Conservation (phyloP, 1,140 invertebrate species). For the Stratiolaelaps scimitus region DNA sequence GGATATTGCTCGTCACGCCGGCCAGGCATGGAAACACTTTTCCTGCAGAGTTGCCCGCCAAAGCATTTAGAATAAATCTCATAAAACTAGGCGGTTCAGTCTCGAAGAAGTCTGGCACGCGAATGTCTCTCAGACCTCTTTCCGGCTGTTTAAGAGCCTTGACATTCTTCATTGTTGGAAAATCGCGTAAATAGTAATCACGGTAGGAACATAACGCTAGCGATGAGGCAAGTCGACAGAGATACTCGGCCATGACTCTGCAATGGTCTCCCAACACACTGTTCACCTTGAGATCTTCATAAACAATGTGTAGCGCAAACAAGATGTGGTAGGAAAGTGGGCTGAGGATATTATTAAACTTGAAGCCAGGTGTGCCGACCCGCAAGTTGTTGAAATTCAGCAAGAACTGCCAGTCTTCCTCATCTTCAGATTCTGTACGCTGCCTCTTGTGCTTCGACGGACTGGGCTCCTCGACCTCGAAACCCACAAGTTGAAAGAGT, state of each 20-base stretch:
- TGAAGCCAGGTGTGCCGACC: not conserved
- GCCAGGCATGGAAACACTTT: constrained; percentile 29
- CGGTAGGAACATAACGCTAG: constrained; percentile 57
- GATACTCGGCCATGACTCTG: constrained; percentile 6
- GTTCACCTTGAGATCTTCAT: constrained; percentile 5
- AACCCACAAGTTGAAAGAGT: not conserved
- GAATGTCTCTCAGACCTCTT: constrained; percentile 37
- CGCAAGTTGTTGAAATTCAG: not conserved
- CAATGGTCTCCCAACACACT: constrained; percentile 7
- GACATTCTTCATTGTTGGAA: constrained; percentile 50
- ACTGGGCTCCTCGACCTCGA: not conserved
- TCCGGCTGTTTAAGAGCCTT: constrained; percentile 38
- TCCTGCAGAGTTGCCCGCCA: constrained; percentile 19
- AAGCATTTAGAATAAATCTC: constrained; percentile 5
- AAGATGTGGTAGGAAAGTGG: constrained; percentile 1
- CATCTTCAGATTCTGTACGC: not conserved
- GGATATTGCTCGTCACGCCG: constrained; percentile 21
- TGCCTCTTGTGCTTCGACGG: not conserved
- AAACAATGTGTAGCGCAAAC: constrained; percentile 16
- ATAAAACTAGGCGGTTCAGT: constrained; percentile 34
- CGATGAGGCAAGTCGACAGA: not conserved
- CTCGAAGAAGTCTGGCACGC: constrained; percentile 35
- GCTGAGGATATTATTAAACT: constrained; percentile 18
- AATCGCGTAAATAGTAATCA: constrained; percentile 74
- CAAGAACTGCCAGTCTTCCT: constrained; percentile 13